phyloP scores from a whole-genome alignment of 92 coral and sea anemone species.

The Palythoa grandis region DNA sequence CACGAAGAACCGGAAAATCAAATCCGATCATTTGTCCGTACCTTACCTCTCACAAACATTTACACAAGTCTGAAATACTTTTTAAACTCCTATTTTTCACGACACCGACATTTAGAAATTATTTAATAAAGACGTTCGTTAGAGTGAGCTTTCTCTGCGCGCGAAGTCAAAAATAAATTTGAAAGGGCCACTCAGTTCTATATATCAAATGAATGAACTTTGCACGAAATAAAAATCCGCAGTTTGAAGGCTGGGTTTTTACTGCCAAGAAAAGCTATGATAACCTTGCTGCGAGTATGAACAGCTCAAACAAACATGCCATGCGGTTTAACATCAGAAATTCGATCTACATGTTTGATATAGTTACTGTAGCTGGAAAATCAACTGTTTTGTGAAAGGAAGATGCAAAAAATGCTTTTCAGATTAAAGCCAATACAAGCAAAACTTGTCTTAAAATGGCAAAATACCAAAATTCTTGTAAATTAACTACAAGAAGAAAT shows the following conservation, averaged over 20 bases:
- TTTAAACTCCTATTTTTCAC: slow-evolving; percentile 5
- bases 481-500: slow-evolving; percentile 29
- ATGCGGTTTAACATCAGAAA: slow-evolving; percentile 3
- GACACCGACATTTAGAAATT: not conserved
- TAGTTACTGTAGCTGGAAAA: slow-evolving; percentile 34
- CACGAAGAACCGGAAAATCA: slow-evolving; percentile 3
- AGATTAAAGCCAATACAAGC: slow-evolving; percentile 14
- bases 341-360: slow-evolving; percentile 36
- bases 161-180: slow-evolving; percentile 6
- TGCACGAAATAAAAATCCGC: not conserved
- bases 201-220: slow-evolving; percentile 34
- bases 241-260: not conserved
- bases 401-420: slow-evolving; percentile 18
- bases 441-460: slow-evolving; percentile 23
- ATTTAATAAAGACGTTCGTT: not conserved
- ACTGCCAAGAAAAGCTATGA: not conserved
- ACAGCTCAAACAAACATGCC: not conserved
- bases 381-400: slow-evolving; percentile 4
- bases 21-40: slow-evolving; percentile 14
- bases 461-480: slow-evolving; percentile 3
- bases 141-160: slow-evolving; percentile 1
- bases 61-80: not conserved
- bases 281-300: not conserved
- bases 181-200: slow-evolving; percentile 2
- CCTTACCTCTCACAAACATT: not conserved